Conservation (phyloP, 1,140 invertebrate species). For the Pollicipes pollicipes region DNA sequence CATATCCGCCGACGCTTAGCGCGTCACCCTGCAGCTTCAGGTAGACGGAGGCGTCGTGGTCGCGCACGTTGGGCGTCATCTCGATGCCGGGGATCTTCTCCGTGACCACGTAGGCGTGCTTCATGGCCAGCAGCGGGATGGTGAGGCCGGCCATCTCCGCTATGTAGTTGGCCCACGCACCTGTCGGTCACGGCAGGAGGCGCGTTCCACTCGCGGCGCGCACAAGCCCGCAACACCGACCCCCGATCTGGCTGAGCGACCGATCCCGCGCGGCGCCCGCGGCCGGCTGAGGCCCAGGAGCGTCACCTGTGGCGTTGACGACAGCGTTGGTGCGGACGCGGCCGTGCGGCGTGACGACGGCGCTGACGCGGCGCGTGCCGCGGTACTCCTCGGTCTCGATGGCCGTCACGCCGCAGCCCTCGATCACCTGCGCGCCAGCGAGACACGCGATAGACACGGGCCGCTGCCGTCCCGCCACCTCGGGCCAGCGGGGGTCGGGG, state of each 20-base stretch:
- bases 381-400: conserved; percentile 43
- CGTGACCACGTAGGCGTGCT: conserved; percentile 70
- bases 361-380: conserved; percentile 45
- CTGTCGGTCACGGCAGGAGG: conserved; percentile 24
- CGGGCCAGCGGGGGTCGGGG: too few species aligned
- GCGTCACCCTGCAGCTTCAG: conserved; percentile 63
- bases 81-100: conserved; percentile 51
- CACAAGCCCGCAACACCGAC: too few species aligned
- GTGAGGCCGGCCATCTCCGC: conserved; percentile 44
- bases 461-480: too few species aligned
- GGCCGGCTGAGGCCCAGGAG: too few species aligned
- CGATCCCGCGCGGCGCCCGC: too few species aligned
- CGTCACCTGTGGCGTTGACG: conserved; percentile 46
- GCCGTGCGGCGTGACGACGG: conserved; percentile 51
- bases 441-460: too few species aligned
- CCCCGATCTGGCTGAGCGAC: too few species aligned
- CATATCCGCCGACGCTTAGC: conserved; percentile 69
- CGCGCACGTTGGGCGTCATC: conserved; percentile 57
- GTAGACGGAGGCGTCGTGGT: conserved; percentile 67
- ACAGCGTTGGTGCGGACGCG: conserved; percentile 51
- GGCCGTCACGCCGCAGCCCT: conserved; percentile 50
- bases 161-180: conserved; percentile 58
- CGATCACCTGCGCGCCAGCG: conserved; percentile 38
- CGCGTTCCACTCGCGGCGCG: too few species aligned
- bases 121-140: conserved; percentile 54